Conservation (phyloP, 2,113 vertebrate genomes). For the Chaetodon trifascialis region DNA sequence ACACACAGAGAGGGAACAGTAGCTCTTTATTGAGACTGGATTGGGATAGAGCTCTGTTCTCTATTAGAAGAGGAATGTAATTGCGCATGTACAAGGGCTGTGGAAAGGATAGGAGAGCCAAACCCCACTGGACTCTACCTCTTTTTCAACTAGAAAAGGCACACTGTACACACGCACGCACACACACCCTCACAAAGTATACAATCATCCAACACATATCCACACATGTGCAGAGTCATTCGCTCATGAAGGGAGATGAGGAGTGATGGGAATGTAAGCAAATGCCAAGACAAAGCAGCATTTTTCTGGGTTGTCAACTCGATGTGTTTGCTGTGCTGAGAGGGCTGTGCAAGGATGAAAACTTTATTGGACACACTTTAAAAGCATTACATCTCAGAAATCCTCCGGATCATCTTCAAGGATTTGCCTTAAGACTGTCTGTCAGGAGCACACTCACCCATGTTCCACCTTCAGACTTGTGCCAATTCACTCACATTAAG, state of each 20-base stretch:
- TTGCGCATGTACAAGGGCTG: constrained; percentile 74
- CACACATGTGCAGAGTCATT: constrained; percentile 60
- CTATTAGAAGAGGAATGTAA: constrained; percentile 81
- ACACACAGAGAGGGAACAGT: constrained; percentile 72
- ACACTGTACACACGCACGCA: constrained; percentile 18
- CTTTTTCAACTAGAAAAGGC: constrained; percentile 42
- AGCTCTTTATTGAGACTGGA: constrained; percentile 77
- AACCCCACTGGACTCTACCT: constrained; percentile 51
- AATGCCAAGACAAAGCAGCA: constrained; percentile 59
- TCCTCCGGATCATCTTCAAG: constrained; percentile 27
- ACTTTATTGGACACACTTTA: constrained; percentile 55
- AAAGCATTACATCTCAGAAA: constrained; percentile 43
- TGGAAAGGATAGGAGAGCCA: constrained; percentile 68
- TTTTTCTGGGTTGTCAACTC: constrained; percentile 50
- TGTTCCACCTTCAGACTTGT: constrained; percentile 48
- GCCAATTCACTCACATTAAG: constrained; percentile 58
- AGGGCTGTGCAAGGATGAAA: constrained; percentile 39
- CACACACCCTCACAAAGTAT: constrained; percentile 46
- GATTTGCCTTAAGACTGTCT: constrained; percentile 53
- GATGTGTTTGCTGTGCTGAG: constrained; percentile 35
- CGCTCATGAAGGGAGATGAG: constrained; percentile 51
- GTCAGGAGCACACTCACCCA: constrained; percentile 52
- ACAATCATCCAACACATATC: constrained; percentile 63
- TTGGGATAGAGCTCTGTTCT: constrained; percentile 71
- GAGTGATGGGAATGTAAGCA: constrained; percentile 77